Evolutionary conservation across 2,113 vertebrate species (phyloP).

Genomic region (Labeo rohita): DNA sequence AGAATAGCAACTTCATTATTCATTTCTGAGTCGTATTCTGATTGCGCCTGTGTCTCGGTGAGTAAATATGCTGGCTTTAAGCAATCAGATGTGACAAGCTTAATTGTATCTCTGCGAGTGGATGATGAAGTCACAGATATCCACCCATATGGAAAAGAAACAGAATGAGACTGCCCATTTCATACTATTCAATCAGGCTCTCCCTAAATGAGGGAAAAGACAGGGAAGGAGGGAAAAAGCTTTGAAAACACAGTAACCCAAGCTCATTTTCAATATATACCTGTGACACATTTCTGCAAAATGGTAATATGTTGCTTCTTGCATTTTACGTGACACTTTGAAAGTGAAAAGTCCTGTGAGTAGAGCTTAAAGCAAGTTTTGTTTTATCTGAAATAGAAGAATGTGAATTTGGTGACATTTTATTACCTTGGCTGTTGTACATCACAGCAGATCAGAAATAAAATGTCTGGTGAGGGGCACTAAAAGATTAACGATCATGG

Average conservation of each 20-base stretch:
- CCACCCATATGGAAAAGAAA: constrained; percentile 11
- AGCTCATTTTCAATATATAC: too few relatives aligned
- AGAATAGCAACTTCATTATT: neutral
- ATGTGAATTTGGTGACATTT: neutral
- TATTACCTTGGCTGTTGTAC: neutral
- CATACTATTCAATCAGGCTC: constrained; percentile 31
- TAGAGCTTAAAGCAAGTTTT: neutral
- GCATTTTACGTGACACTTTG: neutral
- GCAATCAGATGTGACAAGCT: constrained; percentile 45
- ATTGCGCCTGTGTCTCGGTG: constrained; percentile 10
- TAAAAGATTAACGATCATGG: neutral
- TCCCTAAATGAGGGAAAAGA: neutral
- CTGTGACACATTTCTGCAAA: neutral
- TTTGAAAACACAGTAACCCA: neutral
- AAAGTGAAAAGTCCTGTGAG: neutral
- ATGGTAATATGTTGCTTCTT: neutral
- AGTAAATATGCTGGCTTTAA: constrained; percentile 36
- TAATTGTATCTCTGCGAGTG: constrained; percentile 40
- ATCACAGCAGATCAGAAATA: neutral
- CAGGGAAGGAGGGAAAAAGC: neutral
- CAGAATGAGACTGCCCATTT: constrained; percentile 11
- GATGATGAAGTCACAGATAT: constrained; percentile 20
- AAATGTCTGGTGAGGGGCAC: neutral
- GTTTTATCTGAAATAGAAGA: neutral
- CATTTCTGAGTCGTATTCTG: constrained; percentile 37